These are phyloP conservation scores for Cephonodes hylas DNA, from an alignment of 2,888 invertebrate species.

Conservation along the genomic window DNA sequence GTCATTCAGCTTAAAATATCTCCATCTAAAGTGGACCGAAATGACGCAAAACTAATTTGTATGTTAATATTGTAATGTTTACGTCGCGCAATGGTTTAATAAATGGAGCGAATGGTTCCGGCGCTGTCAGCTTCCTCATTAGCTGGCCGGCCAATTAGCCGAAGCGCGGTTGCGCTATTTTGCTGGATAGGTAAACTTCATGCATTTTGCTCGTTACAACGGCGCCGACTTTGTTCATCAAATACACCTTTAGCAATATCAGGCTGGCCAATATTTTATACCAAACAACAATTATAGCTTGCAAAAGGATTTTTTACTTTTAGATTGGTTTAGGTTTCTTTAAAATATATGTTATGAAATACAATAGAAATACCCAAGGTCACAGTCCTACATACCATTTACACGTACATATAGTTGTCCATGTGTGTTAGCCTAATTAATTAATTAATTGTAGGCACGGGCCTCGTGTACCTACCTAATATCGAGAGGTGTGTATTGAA, in stretches of 20 bases:
- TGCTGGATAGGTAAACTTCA: slow-evolving; percentile 60
- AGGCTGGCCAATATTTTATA: background rate
- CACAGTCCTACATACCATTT: too few species aligned
- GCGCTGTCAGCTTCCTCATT: slow-evolving; percentile 78
- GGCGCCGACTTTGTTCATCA: slow-evolving; percentile 25
- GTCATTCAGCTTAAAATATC: background rate
- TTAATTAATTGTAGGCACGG: too few species aligned
- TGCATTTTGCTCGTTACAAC: slow-evolving; percentile 20
- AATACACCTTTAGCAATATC: slow-evolving; percentile 4
- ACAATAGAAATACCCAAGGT: background rate
- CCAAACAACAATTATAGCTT: background rate
- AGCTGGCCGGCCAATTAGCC: slow-evolving; percentile 69
- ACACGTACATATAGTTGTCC: too few species aligned
- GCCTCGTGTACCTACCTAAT: too few species aligned
- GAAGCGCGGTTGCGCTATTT: slow-evolving; percentile 48
- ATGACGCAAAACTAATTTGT: slow-evolving; percentile 13
- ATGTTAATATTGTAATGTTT: slow-evolving; percentile 52
- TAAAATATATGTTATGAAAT: background rate
- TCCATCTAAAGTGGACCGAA: background rate
- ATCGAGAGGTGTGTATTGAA: too few species aligned
- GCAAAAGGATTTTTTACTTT: background rate
- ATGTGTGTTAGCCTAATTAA: too few species aligned
- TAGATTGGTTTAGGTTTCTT: too few species aligned
- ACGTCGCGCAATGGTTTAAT: slow-evolving; percentile 66
- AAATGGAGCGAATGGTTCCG: slow-evolving; percentile 76